Conservation (phyloP, 2,113 vertebrate genomes). For the Calyptomena viridis region DNA sequence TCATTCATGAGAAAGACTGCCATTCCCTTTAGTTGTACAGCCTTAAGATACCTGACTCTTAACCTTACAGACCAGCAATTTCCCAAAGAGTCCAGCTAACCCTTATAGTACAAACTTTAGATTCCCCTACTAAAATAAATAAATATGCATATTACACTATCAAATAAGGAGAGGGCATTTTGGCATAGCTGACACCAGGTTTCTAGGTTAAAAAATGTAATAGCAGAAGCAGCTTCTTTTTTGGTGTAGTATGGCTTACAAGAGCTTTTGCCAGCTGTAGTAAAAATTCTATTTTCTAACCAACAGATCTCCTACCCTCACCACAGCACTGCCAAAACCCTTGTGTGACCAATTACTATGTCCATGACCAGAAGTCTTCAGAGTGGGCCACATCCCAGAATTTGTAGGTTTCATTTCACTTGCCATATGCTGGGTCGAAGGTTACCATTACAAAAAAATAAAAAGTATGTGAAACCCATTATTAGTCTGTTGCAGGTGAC, state of each 20-base stretch:
- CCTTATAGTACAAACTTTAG: not conserved
- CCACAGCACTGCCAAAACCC: not conserved
- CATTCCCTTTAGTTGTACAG: not conserved
- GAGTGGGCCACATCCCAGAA: not conserved
- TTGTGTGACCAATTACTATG: not conserved
- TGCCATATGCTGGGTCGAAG: not conserved
- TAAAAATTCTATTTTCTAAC: not conserved
- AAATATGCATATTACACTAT: not conserved
- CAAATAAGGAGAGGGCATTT: not conserved
- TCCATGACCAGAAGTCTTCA: not conserved
- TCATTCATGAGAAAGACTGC: not conserved
- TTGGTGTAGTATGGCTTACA: not conserved
- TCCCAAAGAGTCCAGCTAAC: not conserved
- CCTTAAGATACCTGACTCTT: not conserved
- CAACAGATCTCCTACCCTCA: not conserved
- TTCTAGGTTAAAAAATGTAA: not conserved
- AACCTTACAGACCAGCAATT: not conserved
- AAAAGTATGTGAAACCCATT: not conserved
- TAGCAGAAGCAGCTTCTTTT: not conserved
- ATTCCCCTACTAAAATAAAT: not conserved
- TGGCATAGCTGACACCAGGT: not conserved
- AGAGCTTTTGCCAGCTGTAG: not conserved
- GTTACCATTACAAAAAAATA: not conserved
- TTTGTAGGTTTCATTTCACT: not conserved
- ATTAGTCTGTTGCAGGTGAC: slow-evolving; percentile 51